Base-by-base conservation (phyloP, 2,113 vertebrate species). In the Plecturocebus donacophilus region DNA sequence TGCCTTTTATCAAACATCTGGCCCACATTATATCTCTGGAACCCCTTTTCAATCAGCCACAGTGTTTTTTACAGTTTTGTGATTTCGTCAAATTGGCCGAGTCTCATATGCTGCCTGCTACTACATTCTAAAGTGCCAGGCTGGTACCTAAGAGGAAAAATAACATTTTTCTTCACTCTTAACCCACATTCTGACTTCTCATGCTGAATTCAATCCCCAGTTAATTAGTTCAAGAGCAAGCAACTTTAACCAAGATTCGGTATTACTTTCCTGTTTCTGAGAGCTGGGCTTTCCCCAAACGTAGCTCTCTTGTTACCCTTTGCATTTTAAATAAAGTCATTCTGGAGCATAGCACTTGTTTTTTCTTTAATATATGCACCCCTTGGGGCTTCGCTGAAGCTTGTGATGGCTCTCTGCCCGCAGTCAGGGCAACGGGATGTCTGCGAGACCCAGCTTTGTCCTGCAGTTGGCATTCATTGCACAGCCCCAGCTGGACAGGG, bases 181-280 rank as follows among this genome's bases (percentile, higher is more conserved):
- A 92, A 91, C 84, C 92, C 35, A 95, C 79, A 95, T 91, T 97
- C 91, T 90, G 88, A 97, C 47, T 97, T 97, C 85, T 96, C 77
- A 66, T 77, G 84, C 84, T 96, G 82, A 97, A 97, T 97, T 94
- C 56, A 96, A 97, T 90, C 85, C 56, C 58, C 49, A 97, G 54
- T 77, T 98, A 97, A 97, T 97, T 97, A 98, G 96, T 87, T 97
- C 96, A 97, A 97, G 91, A 97, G 88, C 94, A 96, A 96, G 96
- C 90, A 96, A 95, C 81, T 97, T 92, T 88, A 97, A 97, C 96
- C 95, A 89, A 96, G 94, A 96, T 91, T 97, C 16, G 1, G 96
- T 95, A 93, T 97, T 89, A 70, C 87, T 96, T 97, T 97, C 92
- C 96, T 89, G 71, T 97, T 98, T 96, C 95, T 97, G 87, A 97